These are phyloP conservation scores for Itoplectis maculator DNA, from an alignment of 2,888 invertebrate species.

Conservation along the genomic window DNA sequence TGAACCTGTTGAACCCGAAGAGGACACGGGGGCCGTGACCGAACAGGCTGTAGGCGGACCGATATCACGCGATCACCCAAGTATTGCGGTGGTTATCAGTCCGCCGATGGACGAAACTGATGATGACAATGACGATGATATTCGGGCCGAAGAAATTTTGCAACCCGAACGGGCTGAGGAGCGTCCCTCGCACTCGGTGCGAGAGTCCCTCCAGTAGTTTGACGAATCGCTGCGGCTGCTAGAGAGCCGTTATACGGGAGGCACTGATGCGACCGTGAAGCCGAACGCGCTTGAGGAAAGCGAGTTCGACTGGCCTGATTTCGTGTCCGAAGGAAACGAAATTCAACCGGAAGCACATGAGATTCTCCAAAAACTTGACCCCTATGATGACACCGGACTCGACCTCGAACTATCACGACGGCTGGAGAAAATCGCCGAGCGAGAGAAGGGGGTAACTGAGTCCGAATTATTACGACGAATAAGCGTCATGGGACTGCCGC, in stretches of 20 bases:
- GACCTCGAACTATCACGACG: background rate
- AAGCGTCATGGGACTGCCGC: background rate
- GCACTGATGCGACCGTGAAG: too few species aligned
- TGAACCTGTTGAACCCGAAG: too few species aligned
- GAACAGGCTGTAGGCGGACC: background rate
- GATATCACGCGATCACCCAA: too few species aligned
- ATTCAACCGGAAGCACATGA: background rate
- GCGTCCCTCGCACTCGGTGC: background rate
- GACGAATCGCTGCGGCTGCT: background rate
- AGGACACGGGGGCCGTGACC: too few species aligned
- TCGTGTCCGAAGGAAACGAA: background rate
- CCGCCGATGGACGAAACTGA: background rate
- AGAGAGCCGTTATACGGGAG: background rate
- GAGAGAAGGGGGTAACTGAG: background rate
- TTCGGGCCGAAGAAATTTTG: too few species aligned
- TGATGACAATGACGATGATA: background rate
- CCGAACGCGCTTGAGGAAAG: background rate
- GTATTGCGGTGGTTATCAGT: background rate
- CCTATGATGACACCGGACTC: slow-evolving; percentile 2
- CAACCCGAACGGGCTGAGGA: too few species aligned
- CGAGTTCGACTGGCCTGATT: background rate
- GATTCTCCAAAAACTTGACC: background rate
- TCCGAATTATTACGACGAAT: background rate
- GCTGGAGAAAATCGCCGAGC: background rate
- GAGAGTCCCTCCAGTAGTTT: background rate